These are phyloP conservation scores for Melanogrammus aeglefinus DNA, from an alignment of 2,797 vertebrate genomes.

Conservation along the genomic window DNA sequence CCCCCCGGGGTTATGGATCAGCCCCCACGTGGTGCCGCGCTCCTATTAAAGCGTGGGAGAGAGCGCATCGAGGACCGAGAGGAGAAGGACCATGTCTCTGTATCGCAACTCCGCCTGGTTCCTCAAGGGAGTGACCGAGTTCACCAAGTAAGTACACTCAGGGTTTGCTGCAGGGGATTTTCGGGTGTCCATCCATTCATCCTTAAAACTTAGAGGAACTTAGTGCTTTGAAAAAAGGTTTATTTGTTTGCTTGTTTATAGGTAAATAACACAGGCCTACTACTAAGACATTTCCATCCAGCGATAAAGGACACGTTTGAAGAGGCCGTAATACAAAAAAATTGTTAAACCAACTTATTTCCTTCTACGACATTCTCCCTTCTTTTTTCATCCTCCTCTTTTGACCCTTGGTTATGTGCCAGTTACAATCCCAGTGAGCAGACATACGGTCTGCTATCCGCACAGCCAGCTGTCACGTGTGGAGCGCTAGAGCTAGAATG, in stretches of 20 bases:
- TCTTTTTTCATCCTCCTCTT: background rate
- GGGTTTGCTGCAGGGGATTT: background rate
- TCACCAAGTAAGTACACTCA: slow-evolving; percentile 71
- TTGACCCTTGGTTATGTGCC: background rate
- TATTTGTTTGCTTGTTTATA: background rate
- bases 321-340: background rate
- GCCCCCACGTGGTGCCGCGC: slow-evolving; percentile 58
- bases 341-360: background rate
- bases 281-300: background rate
- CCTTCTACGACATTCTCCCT: background rate
- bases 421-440: background rate
- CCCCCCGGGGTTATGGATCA: slow-evolving; percentile 25
- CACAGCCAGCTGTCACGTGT: background rate
- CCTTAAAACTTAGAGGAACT: background rate
- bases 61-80: slow-evolving; percentile 37
- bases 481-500: background rate
- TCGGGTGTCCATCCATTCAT: background rate
- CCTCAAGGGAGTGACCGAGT: slow-evolving; percentile 76
- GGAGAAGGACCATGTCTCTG: slow-evolving; percentile 71
- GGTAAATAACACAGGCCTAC: background rate
- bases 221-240: background rate
- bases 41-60: slow-evolving; percentile 50
- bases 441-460: background rate
- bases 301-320: background rate
- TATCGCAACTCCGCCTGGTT: slow-evolving; percentile 80